Percentiles rank a stretch among this genome's conserved stretches.
Evolutionary conservation across 2,888 invertebrate genomes (phyloP).

Genomic region (Myopa tessellatipennis): DNA sequence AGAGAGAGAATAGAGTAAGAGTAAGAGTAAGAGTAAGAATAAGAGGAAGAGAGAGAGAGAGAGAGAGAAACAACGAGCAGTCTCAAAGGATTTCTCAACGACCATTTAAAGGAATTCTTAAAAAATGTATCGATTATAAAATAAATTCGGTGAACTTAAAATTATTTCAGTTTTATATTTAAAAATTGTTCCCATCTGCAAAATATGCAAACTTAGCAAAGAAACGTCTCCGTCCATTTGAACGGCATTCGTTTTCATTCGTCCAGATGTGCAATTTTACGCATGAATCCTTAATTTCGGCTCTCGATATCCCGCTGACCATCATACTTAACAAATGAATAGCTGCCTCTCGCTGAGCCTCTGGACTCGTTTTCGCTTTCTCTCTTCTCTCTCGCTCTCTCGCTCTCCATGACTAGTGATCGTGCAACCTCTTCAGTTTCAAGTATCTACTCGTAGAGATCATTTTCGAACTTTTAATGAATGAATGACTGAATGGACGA

Average conservation of each 20-base stretch:
- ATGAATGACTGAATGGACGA: constrained; percentile 44
- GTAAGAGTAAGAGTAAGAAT: too few species aligned
- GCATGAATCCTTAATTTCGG: constrained; percentile 30
- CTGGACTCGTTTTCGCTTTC: background rate
- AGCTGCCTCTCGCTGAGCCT: constrained; percentile 24
- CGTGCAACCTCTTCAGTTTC: constrained; percentile 53
- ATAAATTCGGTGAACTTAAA: too few species aligned
- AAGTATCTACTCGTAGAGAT: constrained; percentile 53
- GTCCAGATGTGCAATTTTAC: constrained; percentile 51
- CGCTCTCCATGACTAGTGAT: background rate
- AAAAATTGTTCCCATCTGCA: background rate
- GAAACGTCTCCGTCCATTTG: background rate
- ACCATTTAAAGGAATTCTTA: too few species aligned
- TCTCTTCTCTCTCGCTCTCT: background rate
- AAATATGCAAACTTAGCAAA: background rate
- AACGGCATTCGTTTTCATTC: constrained; percentile 16
- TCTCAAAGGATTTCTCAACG: too few species aligned
- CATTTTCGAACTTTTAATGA: constrained; percentile 45
- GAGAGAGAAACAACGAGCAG: too few species aligned
- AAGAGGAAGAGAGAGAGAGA: too few species aligned
- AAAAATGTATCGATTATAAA: too few species aligned
- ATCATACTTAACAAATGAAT: constrained; percentile 34
- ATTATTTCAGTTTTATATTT: too few species aligned
- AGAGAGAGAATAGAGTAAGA: too few species aligned
- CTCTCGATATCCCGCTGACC: constrained; percentile 24